Conservation (phyloP, 1,140 invertebrate genomes). For the Drosophila pruinosa region DNA sequence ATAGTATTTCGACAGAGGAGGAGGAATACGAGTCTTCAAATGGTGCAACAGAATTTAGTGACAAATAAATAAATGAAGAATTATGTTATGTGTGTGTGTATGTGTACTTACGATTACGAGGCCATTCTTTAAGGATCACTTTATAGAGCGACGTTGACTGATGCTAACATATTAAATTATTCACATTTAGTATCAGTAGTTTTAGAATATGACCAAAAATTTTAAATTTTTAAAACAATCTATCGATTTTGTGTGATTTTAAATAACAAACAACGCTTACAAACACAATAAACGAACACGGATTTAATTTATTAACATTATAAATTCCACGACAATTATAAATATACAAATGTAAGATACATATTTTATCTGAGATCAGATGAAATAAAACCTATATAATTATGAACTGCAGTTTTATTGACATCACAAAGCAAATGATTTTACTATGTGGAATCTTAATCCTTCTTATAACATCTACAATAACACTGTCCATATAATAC, state of each 20-base stretch:
- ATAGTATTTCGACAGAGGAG: slow-evolving; percentile 19
- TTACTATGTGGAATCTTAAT: too few species aligned
- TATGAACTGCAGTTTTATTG: background rate
- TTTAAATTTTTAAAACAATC: slow-evolving; percentile 30
- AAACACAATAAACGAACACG: slow-evolving; percentile 10
- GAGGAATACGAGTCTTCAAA: slow-evolving; percentile 49
- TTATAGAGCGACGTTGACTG: slow-evolving; percentile 11
- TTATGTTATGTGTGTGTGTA: background rate
- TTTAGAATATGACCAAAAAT: slow-evolving; percentile 41
- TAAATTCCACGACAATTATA: background rate
- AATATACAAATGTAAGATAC: background rate
- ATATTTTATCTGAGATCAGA: background rate
- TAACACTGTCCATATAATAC: too few species aligned
- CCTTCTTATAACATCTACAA: too few species aligned
- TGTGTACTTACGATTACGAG: slow-evolving; percentile 10
- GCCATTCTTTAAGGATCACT: slow-evolving; percentile 21
- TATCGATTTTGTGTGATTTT: slow-evolving; percentile 32
- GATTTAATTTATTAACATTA: slow-evolving; percentile 29
- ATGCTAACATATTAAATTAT: slow-evolving; percentile 28
- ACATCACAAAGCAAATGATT: too few species aligned
- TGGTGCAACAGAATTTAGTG: slow-evolving; percentile 47
- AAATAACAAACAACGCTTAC: slow-evolving; percentile 26
- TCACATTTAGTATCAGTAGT: slow-evolving; percentile 11
- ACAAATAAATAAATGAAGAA: slow-evolving; percentile 26
- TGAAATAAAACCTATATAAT: background rate